Base-by-base conservation (phyloP, 2,113 vertebrate genomes). In the Toxotes jaculatrix region DNA sequence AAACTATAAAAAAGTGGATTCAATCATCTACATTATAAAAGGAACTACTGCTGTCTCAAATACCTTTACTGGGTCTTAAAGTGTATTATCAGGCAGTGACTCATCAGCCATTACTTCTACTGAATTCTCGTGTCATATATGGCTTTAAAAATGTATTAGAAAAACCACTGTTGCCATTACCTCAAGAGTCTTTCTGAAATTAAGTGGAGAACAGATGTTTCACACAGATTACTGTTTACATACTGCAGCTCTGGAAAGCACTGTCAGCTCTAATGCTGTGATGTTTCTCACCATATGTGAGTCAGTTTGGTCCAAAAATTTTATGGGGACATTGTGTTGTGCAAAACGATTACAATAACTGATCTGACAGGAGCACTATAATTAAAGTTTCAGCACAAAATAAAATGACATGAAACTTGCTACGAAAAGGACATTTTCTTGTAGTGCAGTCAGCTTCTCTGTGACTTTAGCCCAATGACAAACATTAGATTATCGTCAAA, bases 1-100 rank as follows among this genome's bases (percentile, higher is more conserved):
- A 61, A 72, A 55, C 62, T 74, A 65, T 61, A 64, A 82, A 77
- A 78, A 79, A 60, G 76, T 21, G 67, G 60, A 84, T 86, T 88
- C 82, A 84, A 86, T 82, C 63, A 69, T 61, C 47, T 36, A 0
- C 51, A 56, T 76, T 45, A 70, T 76, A 59, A 81, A 79, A 68
- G 38, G 63, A 75, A 57, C 55, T 36, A 42, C 72, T 0, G n/a
- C 79, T n/a, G 68, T 36, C 12, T 78, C 62, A 3, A 77, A 78
- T 75, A 87, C 69, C 79, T 43, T 21, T 45, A 38, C 72, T 40
- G 19, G 56, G 66, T 36, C 79, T 82, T 34, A 72, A 71, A 62
- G 47, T 51, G 62, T 19, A 74, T 73, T 42, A 82, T 76, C 57
- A 77, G 59, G 57, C 72, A 40, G 55, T 47, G 72, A 74, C 67